Conservation (phyloP, 2,797 vertebrate genomes). For the Distichodus sexfasciatus region DNA sequence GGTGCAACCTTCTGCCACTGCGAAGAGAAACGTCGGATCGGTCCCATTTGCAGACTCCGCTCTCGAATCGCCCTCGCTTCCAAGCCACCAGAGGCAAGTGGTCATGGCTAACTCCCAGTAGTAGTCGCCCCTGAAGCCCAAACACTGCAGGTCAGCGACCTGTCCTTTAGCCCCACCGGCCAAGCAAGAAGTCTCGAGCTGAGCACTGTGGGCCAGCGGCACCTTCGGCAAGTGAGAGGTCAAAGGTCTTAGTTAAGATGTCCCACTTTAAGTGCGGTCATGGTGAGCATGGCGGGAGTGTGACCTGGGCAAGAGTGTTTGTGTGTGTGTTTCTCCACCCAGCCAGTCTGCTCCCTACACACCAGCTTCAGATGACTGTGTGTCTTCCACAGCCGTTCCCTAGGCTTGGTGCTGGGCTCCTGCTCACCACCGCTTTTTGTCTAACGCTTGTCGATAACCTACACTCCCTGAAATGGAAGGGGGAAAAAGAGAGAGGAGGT, state of each 20-base stretch:
- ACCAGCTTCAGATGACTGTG: conserved; percentile 35
- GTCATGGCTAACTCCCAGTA: too few species aligned
- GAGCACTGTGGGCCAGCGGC: conserved; percentile 1
- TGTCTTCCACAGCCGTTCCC: conserved; percentile 35
- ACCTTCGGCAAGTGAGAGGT: too few species aligned
- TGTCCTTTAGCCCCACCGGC: too few species aligned
- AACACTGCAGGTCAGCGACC: too few species aligned
- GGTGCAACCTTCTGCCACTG: not conserved
- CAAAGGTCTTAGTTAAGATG: conserved; percentile 4
- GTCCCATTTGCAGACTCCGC: not conserved
- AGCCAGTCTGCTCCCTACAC: not conserved
- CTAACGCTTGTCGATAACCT: conserved; percentile 77
- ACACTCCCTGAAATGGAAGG: conserved; percentile 69
- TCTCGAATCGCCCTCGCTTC: not conserved
- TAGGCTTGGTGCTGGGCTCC: conserved; percentile 11
- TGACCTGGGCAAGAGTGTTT: not conserved
- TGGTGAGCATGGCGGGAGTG: conserved; percentile 5
- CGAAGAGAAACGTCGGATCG: too few species aligned
- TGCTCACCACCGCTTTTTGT: conserved; percentile 51
- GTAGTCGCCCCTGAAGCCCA: too few species aligned
- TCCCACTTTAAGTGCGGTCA: not conserved
- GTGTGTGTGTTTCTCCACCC: not conserved
- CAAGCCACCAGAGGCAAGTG: too few species aligned
- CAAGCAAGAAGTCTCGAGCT: not conserved
- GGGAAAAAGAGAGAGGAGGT: not conserved